Percentiles rank a stretch among this genome's conserved stretches.
These are phyloP conservation scores for Cinclus cinclus DNA, from an alignment of 2,113 vertebrate species.

Conservation along the genomic window DNA sequence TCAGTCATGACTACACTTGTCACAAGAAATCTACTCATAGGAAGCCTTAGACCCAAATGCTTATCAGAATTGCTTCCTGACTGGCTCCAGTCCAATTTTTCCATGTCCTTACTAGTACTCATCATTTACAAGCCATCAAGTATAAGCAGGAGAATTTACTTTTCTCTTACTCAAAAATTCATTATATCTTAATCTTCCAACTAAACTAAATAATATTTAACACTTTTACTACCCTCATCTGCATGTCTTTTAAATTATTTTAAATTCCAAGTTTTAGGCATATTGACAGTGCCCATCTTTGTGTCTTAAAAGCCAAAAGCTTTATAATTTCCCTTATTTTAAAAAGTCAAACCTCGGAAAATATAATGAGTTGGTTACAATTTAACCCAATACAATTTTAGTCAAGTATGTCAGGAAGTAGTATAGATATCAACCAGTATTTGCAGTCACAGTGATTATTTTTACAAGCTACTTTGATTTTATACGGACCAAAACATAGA, in stretches of 20 bases:
- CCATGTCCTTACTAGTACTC: rapidly evolving
- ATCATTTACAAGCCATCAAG: background rate
- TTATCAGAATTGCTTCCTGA: background rate
- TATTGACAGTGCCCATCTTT: background rate
- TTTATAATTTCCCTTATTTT: background rate
- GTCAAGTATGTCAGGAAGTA: background rate
- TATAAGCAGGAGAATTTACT: background rate
- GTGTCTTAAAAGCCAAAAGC: background rate
- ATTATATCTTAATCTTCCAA: background rate
- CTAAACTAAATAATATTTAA: background rate
- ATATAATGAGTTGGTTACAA: background rate
- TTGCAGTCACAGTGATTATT: background rate
- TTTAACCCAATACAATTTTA: background rate
- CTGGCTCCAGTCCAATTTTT: background rate
- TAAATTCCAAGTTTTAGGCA: background rate
- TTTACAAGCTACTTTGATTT: background rate
- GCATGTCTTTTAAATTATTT: background rate
- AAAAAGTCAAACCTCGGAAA: background rate
- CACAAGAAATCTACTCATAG: background rate
- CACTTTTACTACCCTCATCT: background rate
- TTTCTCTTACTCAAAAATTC: background rate
- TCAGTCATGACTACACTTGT: background rate
- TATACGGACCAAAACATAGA: rapidly evolving
- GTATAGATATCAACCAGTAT: background rate
- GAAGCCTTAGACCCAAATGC: background rate